Evolutionary conservation across 2,888 invertebrate species (phyloP).

Genomic region (Ferrisia virgata): DNA sequence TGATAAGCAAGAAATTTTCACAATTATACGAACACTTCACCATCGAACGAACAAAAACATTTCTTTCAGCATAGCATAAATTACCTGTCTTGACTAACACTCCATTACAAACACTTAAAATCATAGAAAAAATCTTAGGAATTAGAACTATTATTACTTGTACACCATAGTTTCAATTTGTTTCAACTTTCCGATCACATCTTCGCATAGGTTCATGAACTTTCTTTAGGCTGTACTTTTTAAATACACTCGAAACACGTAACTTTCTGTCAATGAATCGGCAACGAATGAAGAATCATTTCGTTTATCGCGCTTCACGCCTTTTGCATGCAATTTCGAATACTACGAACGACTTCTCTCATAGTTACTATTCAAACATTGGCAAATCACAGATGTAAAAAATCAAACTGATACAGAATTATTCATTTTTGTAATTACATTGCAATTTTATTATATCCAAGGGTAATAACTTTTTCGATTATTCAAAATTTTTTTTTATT

Average conservation of each 20-base stretch:
- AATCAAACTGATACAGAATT: not conserved
- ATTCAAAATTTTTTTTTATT: not conserved
- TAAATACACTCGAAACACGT: not conserved
- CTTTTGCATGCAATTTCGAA: not conserved
- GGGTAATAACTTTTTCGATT: not conserved
- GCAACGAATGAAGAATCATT: too few species aligned
- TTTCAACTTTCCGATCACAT: not conserved
- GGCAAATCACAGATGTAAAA: not conserved
- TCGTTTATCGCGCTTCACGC: too few species aligned
- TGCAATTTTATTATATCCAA: not conserved
- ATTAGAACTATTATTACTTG: not conserved
- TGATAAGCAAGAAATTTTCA: not conserved
- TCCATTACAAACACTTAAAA: slow-evolving; percentile 39
- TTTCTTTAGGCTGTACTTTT: not conserved
- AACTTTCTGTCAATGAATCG: slow-evolving; percentile 1
- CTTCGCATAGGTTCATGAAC: not conserved
- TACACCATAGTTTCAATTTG: not conserved
- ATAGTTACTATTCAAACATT: not conserved
- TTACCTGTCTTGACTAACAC: slow-evolving; percentile 39
- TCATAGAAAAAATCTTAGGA: slow-evolving; percentile 13
- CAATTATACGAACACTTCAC: not conserved
- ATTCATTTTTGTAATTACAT: not conserved
- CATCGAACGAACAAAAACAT: slow-evolving; percentile 35
- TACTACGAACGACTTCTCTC: not conserved
- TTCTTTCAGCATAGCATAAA: slow-evolving; percentile 39